Evolutionary conservation across 2,113 vertebrate genomes (phyloP).

Genomic region (Emydocephalus ijimae): DNA sequence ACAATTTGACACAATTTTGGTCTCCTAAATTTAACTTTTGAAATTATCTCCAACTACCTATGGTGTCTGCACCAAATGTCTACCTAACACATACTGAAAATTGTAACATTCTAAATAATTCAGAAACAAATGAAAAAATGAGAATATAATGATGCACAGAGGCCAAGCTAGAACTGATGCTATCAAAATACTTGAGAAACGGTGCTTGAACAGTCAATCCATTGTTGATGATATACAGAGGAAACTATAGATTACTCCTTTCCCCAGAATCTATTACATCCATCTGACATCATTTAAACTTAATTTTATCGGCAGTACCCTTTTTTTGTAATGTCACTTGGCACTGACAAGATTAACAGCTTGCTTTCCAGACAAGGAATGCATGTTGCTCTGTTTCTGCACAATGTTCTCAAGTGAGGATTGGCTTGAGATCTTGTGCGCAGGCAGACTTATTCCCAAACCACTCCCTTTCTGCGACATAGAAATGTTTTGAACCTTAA

Average conservation of each 20-base stretch:
- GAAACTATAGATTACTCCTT: too few relatives aligned
- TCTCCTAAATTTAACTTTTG: background rate
- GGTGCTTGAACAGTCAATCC: background rate
- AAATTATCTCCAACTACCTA: background rate
- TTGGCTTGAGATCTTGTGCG: background rate
- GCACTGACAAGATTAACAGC: background rate
- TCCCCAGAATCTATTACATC: background rate
- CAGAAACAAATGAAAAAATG: background rate
- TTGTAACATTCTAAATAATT: background rate
- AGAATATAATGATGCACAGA: background rate
- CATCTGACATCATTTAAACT: background rate
- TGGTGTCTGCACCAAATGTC: background rate
- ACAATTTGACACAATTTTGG: background rate
- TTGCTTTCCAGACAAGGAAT: background rate
- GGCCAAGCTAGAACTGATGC: background rate
- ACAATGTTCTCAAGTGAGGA: background rate
- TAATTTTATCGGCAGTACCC: background rate
- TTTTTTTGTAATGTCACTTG: background rate
- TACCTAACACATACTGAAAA: background rate
- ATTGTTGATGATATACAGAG: background rate
- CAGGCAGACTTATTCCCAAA: background rate
- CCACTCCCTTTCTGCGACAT: background rate
- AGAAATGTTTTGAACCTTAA: background rate
- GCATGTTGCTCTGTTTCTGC: background rate
- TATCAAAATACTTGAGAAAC: background rate